phyloP scores from a whole-genome alignment of 2,797 vertebrate species.

The Microcaecilia unicolor region DNA sequence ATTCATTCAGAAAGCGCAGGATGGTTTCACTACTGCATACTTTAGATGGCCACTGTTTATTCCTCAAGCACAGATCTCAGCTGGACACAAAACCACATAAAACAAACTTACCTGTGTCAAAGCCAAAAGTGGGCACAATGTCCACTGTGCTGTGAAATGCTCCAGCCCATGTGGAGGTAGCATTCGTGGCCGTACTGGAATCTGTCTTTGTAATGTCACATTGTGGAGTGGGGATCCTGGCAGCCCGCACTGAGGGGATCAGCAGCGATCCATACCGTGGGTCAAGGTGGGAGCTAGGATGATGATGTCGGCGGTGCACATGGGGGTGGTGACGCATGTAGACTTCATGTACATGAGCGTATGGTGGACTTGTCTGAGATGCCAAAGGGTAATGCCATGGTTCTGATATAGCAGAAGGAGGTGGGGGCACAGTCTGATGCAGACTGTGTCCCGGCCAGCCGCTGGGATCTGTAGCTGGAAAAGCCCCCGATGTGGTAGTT shows the following conservation, averaged over 20 bases:
- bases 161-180: slow-evolving; percentile 76
- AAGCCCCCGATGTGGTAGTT: slow-evolving; percentile 61
- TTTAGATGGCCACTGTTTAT: no score
- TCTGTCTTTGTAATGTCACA: slow-evolving; percentile 75
- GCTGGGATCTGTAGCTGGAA: slow-evolving; percentile 66
- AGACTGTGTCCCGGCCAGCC: slow-evolving; percentile 80
- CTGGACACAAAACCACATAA: no score
- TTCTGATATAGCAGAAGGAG: slow-evolving; percentile 64
- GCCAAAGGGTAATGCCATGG: slow-evolving; percentile 85
- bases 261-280: slow-evolving; percentile 80
- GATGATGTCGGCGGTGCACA: slow-evolving; percentile 63
- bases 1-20: no score
- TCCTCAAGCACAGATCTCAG: no score
- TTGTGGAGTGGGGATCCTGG: slow-evolving; percentile 65
- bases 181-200: slow-evolving; percentile 53
- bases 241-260: slow-evolving; percentile 67
- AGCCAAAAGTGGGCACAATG: slow-evolving; percentile 64
- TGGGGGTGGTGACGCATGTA: slow-evolving; percentile 69
- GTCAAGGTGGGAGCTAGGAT: slow-evolving; percentile 63
- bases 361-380: slow-evolving; percentile 72
- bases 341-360: slow-evolving; percentile 82
- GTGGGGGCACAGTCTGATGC: slow-evolving; percentile 68
- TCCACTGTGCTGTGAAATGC: slow-evolving; percentile 84
- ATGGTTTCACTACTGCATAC: no score
- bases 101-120: slow-evolving; percentile 82